Evolutionary conservation across 2,888 invertebrate genomes (phyloP), one percentile per base, ranked within the genome.

Genomic region (Lochmaea crataegi): DNA sequence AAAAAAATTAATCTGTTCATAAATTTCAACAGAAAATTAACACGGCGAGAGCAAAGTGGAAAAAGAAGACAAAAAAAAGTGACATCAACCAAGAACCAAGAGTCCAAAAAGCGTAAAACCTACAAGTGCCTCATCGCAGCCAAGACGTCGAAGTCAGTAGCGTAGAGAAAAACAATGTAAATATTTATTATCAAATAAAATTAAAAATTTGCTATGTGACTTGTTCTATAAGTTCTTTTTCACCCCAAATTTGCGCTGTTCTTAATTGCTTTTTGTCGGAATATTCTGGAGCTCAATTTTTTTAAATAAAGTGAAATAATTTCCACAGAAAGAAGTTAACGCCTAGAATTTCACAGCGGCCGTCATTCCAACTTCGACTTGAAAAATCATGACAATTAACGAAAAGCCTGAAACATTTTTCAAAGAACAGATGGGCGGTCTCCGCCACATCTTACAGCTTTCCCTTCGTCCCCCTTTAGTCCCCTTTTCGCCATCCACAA

Each of bases 301-400:
- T 18, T 1, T 1, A 53, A 53, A 53, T 18, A 16, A 16, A 45
- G 45, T 45, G 18, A 53, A 18, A 9, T n/a, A 10, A 51, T 51
- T 51, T 51, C 10, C 18, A 7, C 16, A 16, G 53, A 53, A 53
- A 53, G 4, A 53, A 53, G 48, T 48, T 12, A 48, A 48, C 14
- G 48, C 14, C 48, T 48, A 48, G 48, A 12, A 53, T 2, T 53
- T 53, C 16, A 16, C 7, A 53, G 16, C 53, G 53, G 18, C 16
- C 53, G 53, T 53, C 53, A 53, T 53, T 16, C 53, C 16, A 53
- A 53, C 5, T 53, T 53, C 53, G 48, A 51, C 61, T 75, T 79
- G 79, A 81, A 78, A 79, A 80, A 79, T 79, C 75, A 77, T 78
- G 78, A 75, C 77, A 78, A 81, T 81, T 81, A 80, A 77, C 79